Evolutionary conservation across 2,113 vertebrate species (phyloP), one percentile per base, ranked within the genome.

Genomic region (Alectura lathami): DNA sequence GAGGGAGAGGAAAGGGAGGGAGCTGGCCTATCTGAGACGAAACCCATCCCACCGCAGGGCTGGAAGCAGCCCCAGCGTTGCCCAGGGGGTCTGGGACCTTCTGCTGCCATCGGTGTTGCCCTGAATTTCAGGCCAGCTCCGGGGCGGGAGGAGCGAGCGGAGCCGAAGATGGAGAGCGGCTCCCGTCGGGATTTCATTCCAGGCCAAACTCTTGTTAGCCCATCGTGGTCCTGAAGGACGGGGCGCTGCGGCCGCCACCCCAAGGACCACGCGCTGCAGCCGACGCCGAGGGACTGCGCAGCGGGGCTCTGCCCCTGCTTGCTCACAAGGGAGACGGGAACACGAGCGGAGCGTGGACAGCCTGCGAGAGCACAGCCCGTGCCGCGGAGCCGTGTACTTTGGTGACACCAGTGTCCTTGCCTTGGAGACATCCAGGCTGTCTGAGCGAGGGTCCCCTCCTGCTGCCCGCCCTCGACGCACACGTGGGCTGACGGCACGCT

Each of bases 151-250:
- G 8, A 3, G n/a, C 68, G 56, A 20, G 9, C 0, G 0, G 30
- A 3, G 9, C 66, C n/a, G 5, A 38, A 4, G 75, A 6, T 2
- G 42, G 7, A 10, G 32, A 36, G 6, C 47, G 5, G 13, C 54
- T 73, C 36, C 53, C 21, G 3, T 18, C 27, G 15, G 26, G 18
- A 2, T 32, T 51, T 36, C 7, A 0, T 15, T 60, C 2, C 3
- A 29, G 1, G 20, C 5, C 13, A 12, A 50, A 13, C 8, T 6
- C 12, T 56, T 6, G 26, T 54, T n/a, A 20, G 30, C 42, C 47
- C 0, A 1, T 8, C 14, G 0, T 0, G 23, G n/a, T 30, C 34
- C 73, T 51, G 1, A 40, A 45, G 23, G 6, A 0, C 1, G 4
- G 13, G 42, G 30, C 42, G 16, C 30, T n/a, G 42, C 2, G 30